Evolutionary conservation across 2,888 invertebrate genomes (phyloP), one percentile per base, ranked within the genome.

Genomic region (Hetaerina titia): DNA sequence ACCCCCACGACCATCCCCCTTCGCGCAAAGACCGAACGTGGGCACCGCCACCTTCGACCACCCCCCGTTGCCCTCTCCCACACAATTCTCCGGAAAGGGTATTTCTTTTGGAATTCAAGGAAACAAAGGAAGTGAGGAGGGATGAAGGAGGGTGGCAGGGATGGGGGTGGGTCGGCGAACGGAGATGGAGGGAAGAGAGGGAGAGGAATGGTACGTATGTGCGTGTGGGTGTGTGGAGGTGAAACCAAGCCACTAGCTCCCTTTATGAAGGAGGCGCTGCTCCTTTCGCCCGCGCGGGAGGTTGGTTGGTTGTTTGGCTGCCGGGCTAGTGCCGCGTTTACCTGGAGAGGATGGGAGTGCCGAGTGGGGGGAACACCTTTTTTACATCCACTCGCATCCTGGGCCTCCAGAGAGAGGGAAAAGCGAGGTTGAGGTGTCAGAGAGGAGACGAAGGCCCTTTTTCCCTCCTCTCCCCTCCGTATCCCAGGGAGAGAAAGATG

Each of bases 81-180:
- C 92, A 92, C 92, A 92, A 92, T 92, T 92, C 92, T 92, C 92
- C 69, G 69, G 92, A 92, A 92, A 92, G 92, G 92, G 92, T 92
- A 92, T 92, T 92, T 92, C 92, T 92, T 92, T 92, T 92, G 92
- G 92, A 92, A 92, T 92, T 92, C 92, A 92, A 92, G 92, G 92
- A 92, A 92, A 92, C 92, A 92, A 92, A 92, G 69, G 92, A 69
- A 56, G 92, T n/a, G 63, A 69, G 64, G 45, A 22, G 58, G 56
- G 58, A n/a, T 56, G 13, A n/a, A 57, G 57, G 57, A 81, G 31
- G 81, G 81, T 2, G 31, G 31, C 13, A 9, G 22, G 89, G 92
- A 22, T 11, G 89, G 58, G n/a, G n/a, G 74, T 74, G 74, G 64
- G 89, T 58, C 57, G 89, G 57, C 57, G 89, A 57, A 89, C 56